phyloP scores from a whole-genome alignment of 2,797 vertebrate species.

The Halcyon badia region DNA sequence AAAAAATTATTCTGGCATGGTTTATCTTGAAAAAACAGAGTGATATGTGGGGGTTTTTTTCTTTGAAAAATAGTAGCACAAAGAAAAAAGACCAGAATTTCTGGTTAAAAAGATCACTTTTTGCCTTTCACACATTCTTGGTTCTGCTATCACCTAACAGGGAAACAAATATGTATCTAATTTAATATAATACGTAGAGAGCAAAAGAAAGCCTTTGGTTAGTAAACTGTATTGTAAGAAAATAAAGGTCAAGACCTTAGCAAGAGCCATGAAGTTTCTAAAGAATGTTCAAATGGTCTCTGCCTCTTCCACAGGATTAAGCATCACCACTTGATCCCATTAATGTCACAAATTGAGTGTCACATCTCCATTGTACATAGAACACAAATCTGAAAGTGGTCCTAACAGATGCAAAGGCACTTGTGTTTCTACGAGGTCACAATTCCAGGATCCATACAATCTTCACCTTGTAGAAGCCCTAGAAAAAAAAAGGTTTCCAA shows the following conservation, averaged over 20 bases:
- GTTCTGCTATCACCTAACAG: not conserved
- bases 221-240: not conserved
- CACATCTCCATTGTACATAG: not conserved
- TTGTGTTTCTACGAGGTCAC: not conserved
- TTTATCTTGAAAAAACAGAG: not conserved
- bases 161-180: not conserved
- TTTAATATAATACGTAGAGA: not conserved
- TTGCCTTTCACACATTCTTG: not conserved
- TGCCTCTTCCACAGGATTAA: slow-evolving; percentile 31
- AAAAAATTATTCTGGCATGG: not conserved
- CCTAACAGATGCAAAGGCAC: not conserved
- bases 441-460: not conserved
- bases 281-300: not conserved
- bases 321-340: slow-evolving; percentile 16
- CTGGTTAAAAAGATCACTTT: not conserved
- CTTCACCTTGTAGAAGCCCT: not conserved
- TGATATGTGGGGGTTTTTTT: not conserved
- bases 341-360: slow-evolving; percentile 19
- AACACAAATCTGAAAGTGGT: not conserved
- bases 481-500: not conserved
- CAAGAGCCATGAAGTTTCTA: not conserved
- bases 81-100: not conserved
- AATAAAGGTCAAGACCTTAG: slow-evolving; percentile 20
- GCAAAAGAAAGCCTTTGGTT: slow-evolving; percentile 30
- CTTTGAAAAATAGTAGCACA: not conserved